Evolutionary conservation across 2,888 invertebrate species (phyloP), one percentile per base, ranked within the genome.

Genomic region (Axea sp.): DNA sequence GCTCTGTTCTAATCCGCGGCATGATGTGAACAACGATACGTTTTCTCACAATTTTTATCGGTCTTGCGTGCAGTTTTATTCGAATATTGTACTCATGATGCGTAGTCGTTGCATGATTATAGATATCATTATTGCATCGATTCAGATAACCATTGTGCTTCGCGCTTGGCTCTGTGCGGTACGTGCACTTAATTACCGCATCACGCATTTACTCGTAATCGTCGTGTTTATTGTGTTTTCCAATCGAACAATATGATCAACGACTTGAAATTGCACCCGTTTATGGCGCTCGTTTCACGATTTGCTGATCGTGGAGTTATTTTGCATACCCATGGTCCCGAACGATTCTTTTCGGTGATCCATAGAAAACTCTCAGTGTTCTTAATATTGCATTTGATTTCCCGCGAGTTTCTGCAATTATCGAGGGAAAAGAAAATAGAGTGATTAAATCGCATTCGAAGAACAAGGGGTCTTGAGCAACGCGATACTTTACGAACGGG

Each of bases 181-280:
- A n/a, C n/a, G n/a, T n/a, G n/a, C n/a, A n/a, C 41, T 41, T 57
- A 57, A 57, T 57, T 57, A 57, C 57, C 37, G 24, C 30, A 57
- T 57, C 57, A 57, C 43, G 57, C 30, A 57, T 41, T 31, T 41
- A 24, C 26, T 24, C 14, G 14, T 41, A 31, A 3, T 3, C 37
- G 12, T 31, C 33, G 24, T 43, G 43, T 43, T 57, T 57, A 41
- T 57, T 43, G 19, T 22, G 31, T 41, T 31, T 12, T 35, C 31
- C 19, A 43, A 12, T 57, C 24, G 35, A 26, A 37, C 22, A 57
- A 57, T 43, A 43, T 43, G 43, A 57, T 57, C 43, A 43, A 57
- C 57, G 31, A 57, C 24, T 39, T 57, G 43, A 57, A 57, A 33
- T 57, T 57, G 57, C 57, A 12, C 33, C 19, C 12, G 30, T 55